Evolutionary conservation across 2,113 vertebrate genomes (phyloP).

Genomic region (Sphaerodactylus townsendi): DNA sequence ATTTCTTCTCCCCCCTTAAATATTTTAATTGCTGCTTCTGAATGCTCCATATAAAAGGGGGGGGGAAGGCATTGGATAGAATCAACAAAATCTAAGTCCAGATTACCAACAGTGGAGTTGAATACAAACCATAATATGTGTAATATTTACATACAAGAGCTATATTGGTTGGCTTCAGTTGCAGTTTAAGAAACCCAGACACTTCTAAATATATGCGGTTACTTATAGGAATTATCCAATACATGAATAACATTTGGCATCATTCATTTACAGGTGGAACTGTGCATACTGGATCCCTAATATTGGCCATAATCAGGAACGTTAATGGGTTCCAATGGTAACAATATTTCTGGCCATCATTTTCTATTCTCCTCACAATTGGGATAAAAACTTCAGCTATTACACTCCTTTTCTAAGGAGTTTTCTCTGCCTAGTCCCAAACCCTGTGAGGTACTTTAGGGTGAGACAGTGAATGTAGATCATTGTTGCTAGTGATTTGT

Average conservation of each 20-base stretch:
- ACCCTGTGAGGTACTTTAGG: too few species aligned
- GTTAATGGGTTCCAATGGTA: too few species aligned
- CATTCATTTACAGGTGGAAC: neutral
- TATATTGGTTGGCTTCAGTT: slow-evolving; percentile 20
- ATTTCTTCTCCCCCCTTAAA: slow-evolving; percentile 84
- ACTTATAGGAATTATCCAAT: neutral
- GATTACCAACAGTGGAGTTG: slow-evolving; percentile 60
- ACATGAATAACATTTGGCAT: too few species aligned
- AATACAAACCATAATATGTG: slow-evolving; percentile 12
- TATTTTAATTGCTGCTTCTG: slow-evolving; percentile 88
- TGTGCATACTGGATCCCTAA: neutral
- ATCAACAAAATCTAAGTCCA: slow-evolving; percentile 61
- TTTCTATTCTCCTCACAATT: too few species aligned
- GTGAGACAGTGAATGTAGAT: too few species aligned
- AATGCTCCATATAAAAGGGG: slow-evolving; percentile 72
- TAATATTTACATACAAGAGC: slow-evolving; percentile 48
- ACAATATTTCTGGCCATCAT: too few species aligned
- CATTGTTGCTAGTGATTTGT: too few species aligned
- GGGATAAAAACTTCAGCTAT: too few species aligned
- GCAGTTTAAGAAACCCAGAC: slow-evolving; percentile 14
- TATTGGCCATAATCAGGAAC: too few species aligned
- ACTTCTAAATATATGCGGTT: neutral
- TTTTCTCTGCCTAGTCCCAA: too few species aligned
- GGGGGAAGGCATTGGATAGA: slow-evolving; percentile 58
- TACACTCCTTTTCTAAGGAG: too few species aligned